phyloP scores from a whole-genome alignment of 1,140 invertebrate species.

The Pomacea maculata region DNA sequence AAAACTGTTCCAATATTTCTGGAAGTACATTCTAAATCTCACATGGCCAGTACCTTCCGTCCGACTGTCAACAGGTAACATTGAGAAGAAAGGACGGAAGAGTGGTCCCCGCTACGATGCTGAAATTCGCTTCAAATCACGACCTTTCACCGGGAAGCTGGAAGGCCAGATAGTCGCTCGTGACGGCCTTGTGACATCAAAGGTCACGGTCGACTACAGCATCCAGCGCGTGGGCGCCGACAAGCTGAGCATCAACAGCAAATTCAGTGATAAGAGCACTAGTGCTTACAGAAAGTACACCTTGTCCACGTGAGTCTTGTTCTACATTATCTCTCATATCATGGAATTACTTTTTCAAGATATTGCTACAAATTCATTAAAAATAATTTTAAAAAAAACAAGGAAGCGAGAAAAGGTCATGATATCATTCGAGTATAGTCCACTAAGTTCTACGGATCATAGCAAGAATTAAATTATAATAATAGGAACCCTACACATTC shows the following conservation, averaged over 20 bases:
- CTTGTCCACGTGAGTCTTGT: constrained; percentile 40
- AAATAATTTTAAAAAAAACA: too few species aligned
- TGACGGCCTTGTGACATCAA: constrained; percentile 25
- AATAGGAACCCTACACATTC: neutral
- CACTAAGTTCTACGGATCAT: too few species aligned
- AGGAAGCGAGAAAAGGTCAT: too few species aligned
- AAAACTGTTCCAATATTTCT: neutral
- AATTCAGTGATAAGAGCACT: constrained; percentile 39
- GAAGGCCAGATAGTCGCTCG: constrained; percentile 31
- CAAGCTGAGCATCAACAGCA: constrained; percentile 33
- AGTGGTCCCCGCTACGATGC: constrained; percentile 30
- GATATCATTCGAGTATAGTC: too few species aligned
- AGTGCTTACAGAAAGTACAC: constrained; percentile 38
- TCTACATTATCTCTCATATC: too few species aligned
- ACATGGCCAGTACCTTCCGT: neutral
- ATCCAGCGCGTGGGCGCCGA: constrained; percentile 39
- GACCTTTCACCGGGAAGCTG: constrained; percentile 28
- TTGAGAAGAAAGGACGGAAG: constrained; percentile 25
- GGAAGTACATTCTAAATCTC: neutral
- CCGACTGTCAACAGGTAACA: constrained; percentile 31
- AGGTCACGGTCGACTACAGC: constrained; percentile 43
- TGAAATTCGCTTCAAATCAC: constrained; percentile 32
- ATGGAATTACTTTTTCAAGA: too few species aligned
- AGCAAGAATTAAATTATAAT: neutral
- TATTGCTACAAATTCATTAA: too few species aligned